Base-by-base conservation (phyloP, 2,888 invertebrate genomes). In the Melanostoma mellinum region DNA sequence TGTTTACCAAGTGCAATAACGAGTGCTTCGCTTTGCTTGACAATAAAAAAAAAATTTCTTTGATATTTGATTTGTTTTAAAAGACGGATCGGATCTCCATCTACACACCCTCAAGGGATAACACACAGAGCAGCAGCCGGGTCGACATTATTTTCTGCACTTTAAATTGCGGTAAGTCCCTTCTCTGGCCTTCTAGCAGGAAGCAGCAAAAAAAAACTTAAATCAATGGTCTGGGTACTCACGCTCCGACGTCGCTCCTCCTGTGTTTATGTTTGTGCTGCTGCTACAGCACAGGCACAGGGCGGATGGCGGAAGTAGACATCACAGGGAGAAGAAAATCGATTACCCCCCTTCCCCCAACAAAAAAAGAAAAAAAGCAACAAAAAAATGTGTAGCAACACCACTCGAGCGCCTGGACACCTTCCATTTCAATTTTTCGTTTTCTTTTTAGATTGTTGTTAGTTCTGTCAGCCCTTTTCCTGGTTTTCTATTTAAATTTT, bases 281-380 rank as follows among this genome's bases (percentile, higher is more conserved):
- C 71, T 76, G 67, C 71, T 71, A 53, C 71, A 56, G 36, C 58
- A 76, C 61, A n/a, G n/a, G n/a, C n/a, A 50, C 20, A 20, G 72
- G 61, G 72, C 77, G 81, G 81, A 20, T 67, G 61, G 72, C 77
- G 81, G 81, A 81, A 81, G 81, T 81, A 81, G 77, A 77, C 77
- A 81, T 72, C 81, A 75, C 76, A 67, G 67, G 67, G 77, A 81
- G 81, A 81, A 77, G 81, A 81, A 81, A 81, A 81, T 81, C 81
- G 81, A 81, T 81, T 80, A 76, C 46, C 50, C 68, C 46, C 50
- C 68, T 80, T 79, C 38, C 75, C 77, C 52, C 60, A 60, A 74
- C 67, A 67, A 52, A 50, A 42, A 58, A 75, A 35, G 44, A 60
- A 44, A 68, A 55, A 52, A 67, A 72, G 20, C 20, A 20, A 20